phyloP scores from a whole-genome alignment of 2,113 vertebrate genomes.

The Thinocorus orbignyianus region DNA sequence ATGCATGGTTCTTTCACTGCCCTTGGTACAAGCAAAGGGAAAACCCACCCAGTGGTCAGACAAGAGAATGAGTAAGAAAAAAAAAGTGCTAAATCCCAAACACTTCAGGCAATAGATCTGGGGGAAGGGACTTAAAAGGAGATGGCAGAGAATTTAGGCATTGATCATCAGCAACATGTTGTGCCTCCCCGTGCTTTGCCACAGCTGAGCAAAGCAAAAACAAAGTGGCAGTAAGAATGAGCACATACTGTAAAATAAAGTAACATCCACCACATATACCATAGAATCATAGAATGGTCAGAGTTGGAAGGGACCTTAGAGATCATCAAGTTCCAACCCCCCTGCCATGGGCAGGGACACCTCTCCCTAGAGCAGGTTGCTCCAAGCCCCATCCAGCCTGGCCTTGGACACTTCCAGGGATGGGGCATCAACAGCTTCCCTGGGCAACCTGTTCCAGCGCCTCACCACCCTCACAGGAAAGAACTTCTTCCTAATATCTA shows the following conservation, averaged over 20 bases:
- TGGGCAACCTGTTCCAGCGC: too few relatives aligned
- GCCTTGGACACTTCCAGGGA: too few relatives aligned
- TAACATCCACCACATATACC: background rate
- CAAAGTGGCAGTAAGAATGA: background rate
- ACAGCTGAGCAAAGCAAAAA: background rate
- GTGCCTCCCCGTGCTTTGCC: background rate
- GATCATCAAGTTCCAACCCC: too few relatives aligned
- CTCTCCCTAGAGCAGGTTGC: too few relatives aligned
- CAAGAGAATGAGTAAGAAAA: background rate
- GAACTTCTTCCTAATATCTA: too few relatives aligned
- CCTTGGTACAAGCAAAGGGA: background rate
- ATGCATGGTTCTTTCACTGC: background rate
- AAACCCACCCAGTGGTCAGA: background rate
- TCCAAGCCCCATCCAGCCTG: too few relatives aligned
- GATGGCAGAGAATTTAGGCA: background rate
- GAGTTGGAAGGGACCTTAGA: too few relatives aligned
- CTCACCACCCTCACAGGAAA: too few relatives aligned
- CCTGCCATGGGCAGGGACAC: too few relatives aligned
- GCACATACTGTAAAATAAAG: background rate
- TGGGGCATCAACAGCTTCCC: too few relatives aligned
- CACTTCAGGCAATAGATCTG: background rate
- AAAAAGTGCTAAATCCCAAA: background rate
- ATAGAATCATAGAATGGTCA: too few relatives aligned
- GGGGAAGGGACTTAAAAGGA: background rate
- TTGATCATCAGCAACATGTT: fast-evolving